A percentile compares a stretch with the other conserved stretches of the same genome.
Conservation (phyloP, 2,797 vertebrate genomes). For the Potorous gilbertii region DNA sequence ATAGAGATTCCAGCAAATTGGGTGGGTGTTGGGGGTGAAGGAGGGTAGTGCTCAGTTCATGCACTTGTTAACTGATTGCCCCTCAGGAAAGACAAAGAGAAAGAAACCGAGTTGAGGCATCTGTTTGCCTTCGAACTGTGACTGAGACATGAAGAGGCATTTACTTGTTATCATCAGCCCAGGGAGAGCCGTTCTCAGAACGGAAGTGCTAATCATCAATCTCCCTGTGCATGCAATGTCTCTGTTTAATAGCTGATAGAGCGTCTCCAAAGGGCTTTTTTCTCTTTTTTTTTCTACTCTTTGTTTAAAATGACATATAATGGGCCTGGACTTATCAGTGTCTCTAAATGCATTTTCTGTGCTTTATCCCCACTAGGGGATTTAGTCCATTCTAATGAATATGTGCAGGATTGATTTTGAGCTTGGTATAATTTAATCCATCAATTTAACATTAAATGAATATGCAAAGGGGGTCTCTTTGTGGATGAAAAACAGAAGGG, state of each 20-base stretch:
- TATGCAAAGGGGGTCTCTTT: slow-evolving; percentile 89
- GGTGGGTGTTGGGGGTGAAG: fast-evolving
- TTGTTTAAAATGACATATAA: slow-evolving; percentile 99
- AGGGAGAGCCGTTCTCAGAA: slow-evolving; percentile 88
- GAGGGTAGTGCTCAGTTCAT: slow-evolving; percentile 52
- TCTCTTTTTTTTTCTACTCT: slow-evolving; percentile 82
- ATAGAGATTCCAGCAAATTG: slow-evolving; percentile 19
- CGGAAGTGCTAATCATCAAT: slow-evolving; percentile 95
- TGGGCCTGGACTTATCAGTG: slow-evolving; percentile 95
- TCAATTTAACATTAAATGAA: slow-evolving; percentile 97
- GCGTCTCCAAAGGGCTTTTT: slow-evolving; percentile 92
- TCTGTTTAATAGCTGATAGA: slow-evolving; percentile 99
- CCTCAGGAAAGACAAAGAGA: slow-evolving; percentile 88
- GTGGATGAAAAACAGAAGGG: slow-evolving; percentile 86
- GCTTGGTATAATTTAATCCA: slow-evolving; percentile 96
- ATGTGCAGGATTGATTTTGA: slow-evolving; percentile 91
- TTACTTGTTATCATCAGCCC: slow-evolving; percentile 88
- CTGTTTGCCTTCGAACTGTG: slow-evolving; percentile 87
- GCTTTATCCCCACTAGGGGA: slow-evolving; percentile 87
- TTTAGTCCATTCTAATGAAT: slow-evolving; percentile 87
- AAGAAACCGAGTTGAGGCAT: slow-evolving; percentile 84
- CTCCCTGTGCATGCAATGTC: slow-evolving; percentile 90
- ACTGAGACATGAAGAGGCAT: slow-evolving; percentile 81
- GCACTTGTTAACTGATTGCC: slow-evolving; percentile 71
- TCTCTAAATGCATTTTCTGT: slow-evolving; percentile 92